phyloP scores from a whole-genome alignment of 1,140 invertebrate species.

The Ganaspis sp. region DNA sequence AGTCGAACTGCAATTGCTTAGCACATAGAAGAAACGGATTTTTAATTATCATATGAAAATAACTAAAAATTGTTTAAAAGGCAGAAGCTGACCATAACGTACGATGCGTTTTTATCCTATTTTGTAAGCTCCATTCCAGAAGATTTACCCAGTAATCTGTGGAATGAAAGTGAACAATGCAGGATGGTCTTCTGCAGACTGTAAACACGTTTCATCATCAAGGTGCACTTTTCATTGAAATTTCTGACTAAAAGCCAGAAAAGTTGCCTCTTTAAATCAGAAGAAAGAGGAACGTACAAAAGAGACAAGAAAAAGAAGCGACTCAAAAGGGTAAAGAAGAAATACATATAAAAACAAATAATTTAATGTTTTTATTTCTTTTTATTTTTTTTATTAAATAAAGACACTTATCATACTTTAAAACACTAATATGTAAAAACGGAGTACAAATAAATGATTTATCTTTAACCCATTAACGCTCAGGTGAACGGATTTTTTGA shows the following conservation, averaged over 20 bases:
- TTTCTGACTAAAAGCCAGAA: slow-evolving; percentile 5
- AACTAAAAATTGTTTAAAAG: neutral
- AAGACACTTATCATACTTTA: too few relatives aligned
- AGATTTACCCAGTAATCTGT: slow-evolving; percentile 2
- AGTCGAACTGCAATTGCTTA: too few relatives aligned
- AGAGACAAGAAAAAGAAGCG: neutral
- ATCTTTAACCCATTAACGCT: too few relatives aligned
- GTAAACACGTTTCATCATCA: slow-evolving; percentile 9
- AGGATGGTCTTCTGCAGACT: neutral
- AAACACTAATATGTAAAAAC: too few relatives aligned
- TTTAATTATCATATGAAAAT: neutral
- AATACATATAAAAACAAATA: neutral
- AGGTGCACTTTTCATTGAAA: slow-evolving; percentile 1
- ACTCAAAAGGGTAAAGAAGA: neutral
- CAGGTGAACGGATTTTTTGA: too few relatives aligned
- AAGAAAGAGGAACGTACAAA: neutral
- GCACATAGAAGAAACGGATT: too few relatives aligned
- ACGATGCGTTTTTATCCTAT: neutral
- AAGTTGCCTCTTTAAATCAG: slow-evolving; percentile 1
- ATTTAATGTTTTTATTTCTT: too few relatives aligned
- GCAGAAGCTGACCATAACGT: neutral
- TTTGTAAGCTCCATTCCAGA: neutral
- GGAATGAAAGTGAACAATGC: slow-evolving; percentile 1
- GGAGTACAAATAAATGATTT: too few relatives aligned
- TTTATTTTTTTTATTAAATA: too few relatives aligned